Base-by-base conservation (phyloP, 2,797 vertebrate genomes). In the Geotrypetes seraphini region DNA sequence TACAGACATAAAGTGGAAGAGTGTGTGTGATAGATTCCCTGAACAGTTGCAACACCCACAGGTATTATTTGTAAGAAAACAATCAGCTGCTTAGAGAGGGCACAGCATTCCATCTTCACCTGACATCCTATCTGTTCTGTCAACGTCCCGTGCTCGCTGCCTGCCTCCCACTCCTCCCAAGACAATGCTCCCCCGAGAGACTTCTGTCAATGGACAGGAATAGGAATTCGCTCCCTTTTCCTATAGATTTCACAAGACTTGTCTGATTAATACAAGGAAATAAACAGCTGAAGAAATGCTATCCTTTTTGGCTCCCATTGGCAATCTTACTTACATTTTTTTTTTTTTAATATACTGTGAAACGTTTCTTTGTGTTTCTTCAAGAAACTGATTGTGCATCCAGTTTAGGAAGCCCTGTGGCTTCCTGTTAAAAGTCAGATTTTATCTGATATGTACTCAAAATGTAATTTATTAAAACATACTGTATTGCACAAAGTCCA, bases 1-100 rank as follows among this genome's bases (percentile, higher is more conserved):
- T 71, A 24, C 42, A 75, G 47, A 33, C 55, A 67, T 48, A 69
- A 69, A 78, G 68, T 70, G 69, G 70, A 73, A 73, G 73, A 60
- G 43, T 60, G 38, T 54, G 57, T 69, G 69, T 72, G 73, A 81
- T 73, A 71, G 70, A 73, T 81, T 75, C 54, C 45, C 51, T 40
- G 57, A 73, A 46, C 57, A 68, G 60, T 58, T 78, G 69, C 71
- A 71, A 79, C 79, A 80, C 79, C 69, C 79, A 76, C 76, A 79
- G 79, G 76, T 79, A 71, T 82, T 80, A 79, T 79, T 80, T 84
- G 70, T 75, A 73, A 75, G 76, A 68, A 81, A 80, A 79, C 78
- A 78, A 78, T 82, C 60, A 73, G 72, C 74, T 76, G 75, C 68
- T 73, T 78, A 57, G 73, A 75, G 70, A 72, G 75, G 68, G 71